phyloP scores from a whole-genome alignment of 2,888 invertebrate genomes.

The Altica lythri region DNA sequence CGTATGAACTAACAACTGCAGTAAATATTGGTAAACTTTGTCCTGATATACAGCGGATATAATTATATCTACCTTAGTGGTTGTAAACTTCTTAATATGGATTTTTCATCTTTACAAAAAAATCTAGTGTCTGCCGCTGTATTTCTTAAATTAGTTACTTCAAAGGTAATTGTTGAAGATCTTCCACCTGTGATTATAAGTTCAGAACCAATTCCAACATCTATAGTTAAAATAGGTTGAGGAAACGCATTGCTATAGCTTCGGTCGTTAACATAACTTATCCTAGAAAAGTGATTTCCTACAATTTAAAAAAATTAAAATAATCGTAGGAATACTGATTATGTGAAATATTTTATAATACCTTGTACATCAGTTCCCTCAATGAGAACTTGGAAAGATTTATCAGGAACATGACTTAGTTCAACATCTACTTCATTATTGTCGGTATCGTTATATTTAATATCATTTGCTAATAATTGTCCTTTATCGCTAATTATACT shows the following conservation, averaged over 20 bases:
- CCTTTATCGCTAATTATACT: conserved; percentile 40
- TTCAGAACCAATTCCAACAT: conserved; percentile 59
- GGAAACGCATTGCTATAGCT: conserved; percentile 39
- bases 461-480: conserved; percentile 32
- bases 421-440: conserved; percentile 42
- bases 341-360: conserved; percentile 27
- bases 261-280: conserved; percentile 42
- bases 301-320: too few relatives aligned
- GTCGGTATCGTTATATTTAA: conserved; percentile 31
- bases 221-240: conserved; percentile 50
- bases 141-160: conserved; percentile 73
- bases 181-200: conserved; percentile 54
- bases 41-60: neutral
- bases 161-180: conserved; percentile 64
- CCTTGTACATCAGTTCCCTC: conserved; percentile 48
- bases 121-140: conserved; percentile 63
- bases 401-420: conserved; percentile 36
- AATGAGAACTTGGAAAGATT: conserved; percentile 45
- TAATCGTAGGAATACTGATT: too few relatives aligned
- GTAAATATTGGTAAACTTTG: too few relatives aligned
- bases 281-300: conserved; percentile 46
- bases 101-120: conserved; percentile 64
- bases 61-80: conserved; percentile 58
- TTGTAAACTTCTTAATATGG: conserved; percentile 62
- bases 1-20: too few relatives aligned